Evolutionary conservation across 2,797 vertebrate genomes (phyloP), one percentile per base, ranked within the genome.

Genomic region (Manis crassicaudata): DNA sequence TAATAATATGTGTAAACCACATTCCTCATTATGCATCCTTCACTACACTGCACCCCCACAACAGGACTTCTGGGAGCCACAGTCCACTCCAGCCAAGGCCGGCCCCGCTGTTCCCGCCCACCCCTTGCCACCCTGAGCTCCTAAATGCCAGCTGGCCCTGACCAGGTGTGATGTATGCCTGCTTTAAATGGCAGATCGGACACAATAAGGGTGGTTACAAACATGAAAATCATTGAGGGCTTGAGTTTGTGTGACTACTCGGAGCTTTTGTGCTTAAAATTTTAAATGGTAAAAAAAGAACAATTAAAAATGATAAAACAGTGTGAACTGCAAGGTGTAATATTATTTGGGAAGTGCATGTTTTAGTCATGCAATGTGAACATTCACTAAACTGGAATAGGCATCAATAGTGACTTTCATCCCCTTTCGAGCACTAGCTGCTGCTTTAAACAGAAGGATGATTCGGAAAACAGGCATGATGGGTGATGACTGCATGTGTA

Each of bases 151-250:
- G 46, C 46, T 46, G 46, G 46, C 46, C 46, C 46, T 46, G 11
- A 27, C 50, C 9, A 9, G 29, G 37, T 0, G 2, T 0, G 58
- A 29, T 2, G 2, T 3, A 16, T 7, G 21, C 50, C 8, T 1
- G 43, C 46, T 50, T 14, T 29, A 23, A 13, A 23, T 1, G 6
- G n/a, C 4, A 29, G 75, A 32, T 46, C 29, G 2, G 32, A 23
- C 29, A 11, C 2, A 4, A n/a, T 7, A 9, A n/a, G 1, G 0
- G 67, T 1, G 16, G 14, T 8, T 0, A 9, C 6, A 58, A 37
- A 11, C 8, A 23, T 25, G 5, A 17, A 52, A 35, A 25, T 12
- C 10, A 21, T 7, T 17, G 0, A 21, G 27, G 6, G 17, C 32
- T 1, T 20, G 21, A 32, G 29, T 68, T 43, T 8, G 2, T 16